Percentiles rank a stretch among this genome's conserved stretches.
Conservation (phyloP, 64 coral and sea anemone genomes). For the Stichodactyla helianthus region DNA sequence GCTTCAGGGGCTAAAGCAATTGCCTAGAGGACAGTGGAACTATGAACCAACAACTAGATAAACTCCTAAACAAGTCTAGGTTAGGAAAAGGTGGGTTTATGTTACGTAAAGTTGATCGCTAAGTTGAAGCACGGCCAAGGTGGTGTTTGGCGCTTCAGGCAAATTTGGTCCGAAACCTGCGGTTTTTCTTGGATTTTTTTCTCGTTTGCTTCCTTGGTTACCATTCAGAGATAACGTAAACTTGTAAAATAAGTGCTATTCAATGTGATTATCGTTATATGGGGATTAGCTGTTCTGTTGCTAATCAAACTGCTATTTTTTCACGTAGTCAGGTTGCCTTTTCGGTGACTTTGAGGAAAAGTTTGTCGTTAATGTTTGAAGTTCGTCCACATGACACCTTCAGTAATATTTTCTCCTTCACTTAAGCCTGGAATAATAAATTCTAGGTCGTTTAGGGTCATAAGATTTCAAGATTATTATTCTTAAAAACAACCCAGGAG, state of each 20-base stretch:
- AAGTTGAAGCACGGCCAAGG: not conserved
- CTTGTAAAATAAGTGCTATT: not conserved
- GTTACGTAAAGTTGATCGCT: not conserved
- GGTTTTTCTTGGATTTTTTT: not conserved
- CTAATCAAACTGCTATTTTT: not conserved
- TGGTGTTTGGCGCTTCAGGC: slow-evolving; percentile 1
- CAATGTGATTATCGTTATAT: not conserved
- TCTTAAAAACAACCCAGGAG: not conserved
- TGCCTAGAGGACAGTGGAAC: not conserved
- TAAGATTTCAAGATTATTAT: not conserved
- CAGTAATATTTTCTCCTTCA: not conserved
- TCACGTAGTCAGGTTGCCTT: not conserved
- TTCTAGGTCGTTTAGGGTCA: not conserved
- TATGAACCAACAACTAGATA: slow-evolving; percentile 24
- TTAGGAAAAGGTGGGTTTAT: not conserved
- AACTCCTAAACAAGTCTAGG: not conserved
- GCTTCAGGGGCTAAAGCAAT: not conserved
- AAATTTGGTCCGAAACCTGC: not conserved
- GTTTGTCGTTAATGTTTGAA: not conserved
- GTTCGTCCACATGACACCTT: no score
- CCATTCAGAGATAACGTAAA: not conserved
- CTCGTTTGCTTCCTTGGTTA: slow-evolving; percentile 1
- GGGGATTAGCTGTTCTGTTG: not conserved
- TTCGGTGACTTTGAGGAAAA: not conserved
- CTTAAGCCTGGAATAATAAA: not conserved